Evolutionary conservation across 2,888 invertebrate species (phyloP), one percentile per base, ranked within the genome.

Genomic region (Volucella zonaria): DNA sequence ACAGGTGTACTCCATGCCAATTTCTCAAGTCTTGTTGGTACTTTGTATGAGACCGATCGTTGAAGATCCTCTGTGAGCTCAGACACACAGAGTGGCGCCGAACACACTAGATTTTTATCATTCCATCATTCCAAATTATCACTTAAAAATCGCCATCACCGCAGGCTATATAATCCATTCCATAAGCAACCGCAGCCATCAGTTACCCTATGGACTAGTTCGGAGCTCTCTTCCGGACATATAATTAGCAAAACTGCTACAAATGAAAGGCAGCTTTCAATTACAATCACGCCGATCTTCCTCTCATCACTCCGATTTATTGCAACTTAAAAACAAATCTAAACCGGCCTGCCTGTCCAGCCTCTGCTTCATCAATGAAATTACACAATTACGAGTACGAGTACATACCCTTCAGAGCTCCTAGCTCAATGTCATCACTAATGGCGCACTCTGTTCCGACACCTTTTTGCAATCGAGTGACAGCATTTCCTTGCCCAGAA

Each of bases 401-500:
- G 31, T 4, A 6, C 31, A 31, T 31, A 31, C 31, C 31, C 31
- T 31, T 31, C 4, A 23, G 18, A 23, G 18, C 18, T 23, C 67
- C 67, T 77, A 85, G 81, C 76, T 77, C 81, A 81, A 85, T 85
- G 81, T 81, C 85, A 85, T 77, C 80, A 85, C 73, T 81, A 85
- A 85, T 81, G 68, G 68, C 12, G 31, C 1, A 56, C 62, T 58
- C 40, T 76, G 62, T 71, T 56, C 76, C 73, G 76, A 85, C 85
- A 85, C 85, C 85, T 85, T 76, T 68, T 75, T 66, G 75, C 70
- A 61, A 61, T 49, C 56, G 73, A 77, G 61, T 14, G 51, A 56
- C 70, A 51, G 40, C 49, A 47, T 56, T 52, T 9, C 43, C 62
- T 64, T 59, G 18, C 12, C 9, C n/a, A 64, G 49, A 40, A 67